Percentiles rank a stretch among this genome's conserved stretches.
Conservation (phyloP, 2,113 vertebrate genomes). For the Phylloscopus trochiloides region DNA sequence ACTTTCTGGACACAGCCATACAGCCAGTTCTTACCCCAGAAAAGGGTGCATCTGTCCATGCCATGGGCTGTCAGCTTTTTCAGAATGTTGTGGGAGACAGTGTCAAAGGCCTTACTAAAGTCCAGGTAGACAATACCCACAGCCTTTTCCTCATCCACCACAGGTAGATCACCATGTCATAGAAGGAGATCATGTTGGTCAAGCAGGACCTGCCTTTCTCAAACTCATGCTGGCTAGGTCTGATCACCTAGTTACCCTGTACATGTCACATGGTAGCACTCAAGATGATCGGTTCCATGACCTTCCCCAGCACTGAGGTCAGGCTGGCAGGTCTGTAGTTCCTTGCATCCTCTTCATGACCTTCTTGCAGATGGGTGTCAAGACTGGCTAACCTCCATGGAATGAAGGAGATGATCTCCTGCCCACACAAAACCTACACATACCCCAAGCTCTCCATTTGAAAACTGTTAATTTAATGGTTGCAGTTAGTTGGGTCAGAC, state of each 20-base stretch:
- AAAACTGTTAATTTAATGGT: not conserved
- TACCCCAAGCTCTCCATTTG: not conserved
- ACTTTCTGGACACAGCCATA: fast-evolving
- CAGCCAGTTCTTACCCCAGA: not conserved
- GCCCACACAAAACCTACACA: not conserved
- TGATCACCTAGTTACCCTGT: not conserved
- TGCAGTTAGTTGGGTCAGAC: not conserved
- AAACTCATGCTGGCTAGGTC: not conserved
- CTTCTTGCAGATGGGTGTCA: not conserved
- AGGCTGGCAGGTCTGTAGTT: not conserved
- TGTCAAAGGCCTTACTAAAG: not conserved
- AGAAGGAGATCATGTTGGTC: not conserved
- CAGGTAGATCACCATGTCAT: not conserved
- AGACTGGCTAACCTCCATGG: not conserved
- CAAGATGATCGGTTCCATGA: not conserved
- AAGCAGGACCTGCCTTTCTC: not conserved
- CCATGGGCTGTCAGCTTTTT: not conserved
- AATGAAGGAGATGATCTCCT: not conserved
- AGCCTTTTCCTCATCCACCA: not conserved
- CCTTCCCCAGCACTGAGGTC: not conserved
- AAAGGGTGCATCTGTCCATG: not conserved
- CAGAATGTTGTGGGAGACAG: not conserved
- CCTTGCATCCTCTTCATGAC: not conserved
- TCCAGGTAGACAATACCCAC: not conserved
- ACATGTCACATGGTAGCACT: not conserved